These are phyloP conservation scores for Pteronotus mesoamericanus DNA, from an alignment of 2,797 vertebrate genomes.

Conservation along the genomic window DNA sequence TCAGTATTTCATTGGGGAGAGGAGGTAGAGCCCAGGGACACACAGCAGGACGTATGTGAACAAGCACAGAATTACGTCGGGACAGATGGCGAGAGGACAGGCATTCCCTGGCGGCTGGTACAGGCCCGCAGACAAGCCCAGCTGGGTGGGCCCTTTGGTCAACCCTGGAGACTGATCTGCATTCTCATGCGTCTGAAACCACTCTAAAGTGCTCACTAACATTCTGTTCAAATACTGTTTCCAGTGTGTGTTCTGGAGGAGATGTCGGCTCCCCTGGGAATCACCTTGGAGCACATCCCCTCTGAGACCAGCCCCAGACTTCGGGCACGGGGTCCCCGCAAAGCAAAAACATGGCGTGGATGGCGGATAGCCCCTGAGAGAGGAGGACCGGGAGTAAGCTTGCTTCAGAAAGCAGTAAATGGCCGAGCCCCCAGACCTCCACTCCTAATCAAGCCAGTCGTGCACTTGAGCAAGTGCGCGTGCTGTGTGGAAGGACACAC, in stretches of 20 bases:
- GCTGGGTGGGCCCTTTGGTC: fast-evolving
- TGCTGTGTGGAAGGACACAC: background rate
- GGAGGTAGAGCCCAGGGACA: background rate
- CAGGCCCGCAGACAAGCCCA: background rate
- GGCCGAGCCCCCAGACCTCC: too few relatives aligned
- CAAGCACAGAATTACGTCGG: background rate
- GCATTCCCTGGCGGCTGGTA: background rate
- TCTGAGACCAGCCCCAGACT: background rate
- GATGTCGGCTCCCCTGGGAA: background rate
- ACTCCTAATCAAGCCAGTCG: background rate
- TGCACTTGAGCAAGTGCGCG: background rate
- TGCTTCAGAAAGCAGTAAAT: background rate
- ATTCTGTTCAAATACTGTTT: background rate
- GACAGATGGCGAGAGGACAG: fast-evolving
- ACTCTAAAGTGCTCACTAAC: background rate
- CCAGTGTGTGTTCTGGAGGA: background rate
- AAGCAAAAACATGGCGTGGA: background rate
- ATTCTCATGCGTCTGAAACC: background rate
- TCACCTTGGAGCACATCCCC: background rate
- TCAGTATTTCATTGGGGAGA: background rate
- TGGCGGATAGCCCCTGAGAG: background rate
- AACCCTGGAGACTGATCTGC: background rate
- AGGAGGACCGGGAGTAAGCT: background rate
- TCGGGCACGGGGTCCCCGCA: background rate
- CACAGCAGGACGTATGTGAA: background rate